These are phyloP conservation scores for Fistularia tabacaria DNA, from an alignment of 2,797 vertebrate species.

Conservation along the genomic window DNA sequence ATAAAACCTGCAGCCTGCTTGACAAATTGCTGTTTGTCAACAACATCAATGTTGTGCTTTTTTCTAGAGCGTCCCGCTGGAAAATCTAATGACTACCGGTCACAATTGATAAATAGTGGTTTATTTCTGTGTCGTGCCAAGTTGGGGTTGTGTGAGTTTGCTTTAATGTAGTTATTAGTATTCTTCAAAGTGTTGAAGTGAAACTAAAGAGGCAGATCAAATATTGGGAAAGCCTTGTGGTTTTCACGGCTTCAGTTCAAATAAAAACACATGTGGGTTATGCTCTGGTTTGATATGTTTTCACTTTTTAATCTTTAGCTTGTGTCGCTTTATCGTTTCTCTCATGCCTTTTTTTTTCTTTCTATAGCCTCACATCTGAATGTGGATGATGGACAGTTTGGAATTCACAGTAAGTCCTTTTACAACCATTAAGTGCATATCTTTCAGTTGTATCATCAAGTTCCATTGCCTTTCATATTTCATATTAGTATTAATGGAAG, in stretches of 20 bases:
- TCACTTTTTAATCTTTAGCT: slow-evolving; percentile 4
- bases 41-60: not conserved
- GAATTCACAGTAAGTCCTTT: slow-evolving; percentile 83
- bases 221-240: slow-evolving; percentile 6
- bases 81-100: too few relatives aligned
- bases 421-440: not conserved
- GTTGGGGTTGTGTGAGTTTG: too few relatives aligned
- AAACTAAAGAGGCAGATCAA: slow-evolving; percentile 5
- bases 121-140: too few relatives aligned
- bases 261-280: not conserved
- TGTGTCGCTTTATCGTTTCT: not conserved
- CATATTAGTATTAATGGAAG: too few relatives aligned
- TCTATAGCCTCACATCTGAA: slow-evolving; percentile 78
- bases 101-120: too few relatives aligned
- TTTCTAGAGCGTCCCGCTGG: not conserved
- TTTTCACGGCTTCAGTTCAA: too few relatives aligned
- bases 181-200: too few relatives aligned
- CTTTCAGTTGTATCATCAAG: not conserved
- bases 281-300: slow-evolving; percentile 34
- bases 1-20: slow-evolving; percentile 13
- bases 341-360: slow-evolving; percentile 26
- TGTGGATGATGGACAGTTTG: slow-evolving; percentile 88
- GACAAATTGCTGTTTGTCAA: not conserved
- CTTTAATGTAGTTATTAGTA: too few relatives aligned
- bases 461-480: too few relatives aligned